Base-by-base conservation (phyloP, 2,888 invertebrate species). In the Pherbina coryleti region DNA sequence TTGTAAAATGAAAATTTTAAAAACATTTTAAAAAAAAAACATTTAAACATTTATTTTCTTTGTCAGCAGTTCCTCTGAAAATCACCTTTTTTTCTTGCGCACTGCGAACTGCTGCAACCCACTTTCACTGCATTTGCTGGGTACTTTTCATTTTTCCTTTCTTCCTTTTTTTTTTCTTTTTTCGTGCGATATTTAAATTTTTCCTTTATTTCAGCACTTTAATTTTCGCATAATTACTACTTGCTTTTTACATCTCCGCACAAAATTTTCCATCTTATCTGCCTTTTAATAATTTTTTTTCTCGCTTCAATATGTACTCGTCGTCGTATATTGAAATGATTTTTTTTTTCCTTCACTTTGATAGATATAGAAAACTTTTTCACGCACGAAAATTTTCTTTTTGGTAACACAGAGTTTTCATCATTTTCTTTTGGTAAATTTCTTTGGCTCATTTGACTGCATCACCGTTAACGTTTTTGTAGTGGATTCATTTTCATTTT, bases 351-450 rank as follows among this genome's bases (percentile, higher is more conserved):
- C 44, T 44, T 78, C 76, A 75, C 66, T 70, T 79, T 79, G 71
- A 74, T 81, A 79, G 82, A 78, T 82, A 82, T 81, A 81, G 79
- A 81, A 77, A 81, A 79, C 73, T 80, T 80, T 80, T 77, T 79
- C 80, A 79, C 80, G 79, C 80, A 79, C 80, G 76, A 70, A 80
- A 77, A 79, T 75, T 81, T 77, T 80, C 76, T 77, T 79, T 60
- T 53, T 66, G 72, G 44, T 37, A 31, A 51, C 67, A 17, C 14
- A 73, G 55, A 60, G 70, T 62, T 79, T 79, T 76, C 62, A 37
- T 49, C 34, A 34, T 57, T 73, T 77, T 57, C 14, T 14, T 75
- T 70, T 19, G 57, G 19, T 8, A 69, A 73, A 57, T 75, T 79
- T 75, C 49, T 37, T 69, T 49, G 53, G 57, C 57, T 69, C 69